Evolutionary conservation across 53 echinoderm and acorn worm species (phyloP).

Genomic region (Paelopatides confundens): DNA sequence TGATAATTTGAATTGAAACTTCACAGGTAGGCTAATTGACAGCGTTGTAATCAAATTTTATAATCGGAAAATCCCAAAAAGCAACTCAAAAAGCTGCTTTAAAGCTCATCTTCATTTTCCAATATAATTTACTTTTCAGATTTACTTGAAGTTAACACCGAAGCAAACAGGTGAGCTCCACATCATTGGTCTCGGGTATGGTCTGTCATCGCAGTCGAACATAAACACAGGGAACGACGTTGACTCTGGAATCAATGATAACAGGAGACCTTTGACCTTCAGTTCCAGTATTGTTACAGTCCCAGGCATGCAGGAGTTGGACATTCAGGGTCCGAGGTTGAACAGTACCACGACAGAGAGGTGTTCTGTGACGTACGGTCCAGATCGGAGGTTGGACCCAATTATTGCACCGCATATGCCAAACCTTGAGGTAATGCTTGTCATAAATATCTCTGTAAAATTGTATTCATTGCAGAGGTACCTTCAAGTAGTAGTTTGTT

Average conservation of each 20-base stretch:
- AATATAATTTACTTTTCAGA: slow-evolving; percentile 34
- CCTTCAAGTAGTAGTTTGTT: too few species aligned
- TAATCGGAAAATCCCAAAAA: too few species aligned
- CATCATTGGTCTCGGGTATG: slow-evolving; percentile 90
- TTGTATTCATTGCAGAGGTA: too few species aligned
- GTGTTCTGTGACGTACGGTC: slow-evolving; percentile 86
- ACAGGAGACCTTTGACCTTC: slow-evolving; percentile 61
- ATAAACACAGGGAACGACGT: slow-evolving; percentile 41
- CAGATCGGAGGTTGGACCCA: slow-evolving; percentile 91
- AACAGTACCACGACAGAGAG: slow-evolving; percentile 80
- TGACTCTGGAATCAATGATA: slow-evolving; percentile 54
- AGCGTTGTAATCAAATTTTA: too few species aligned
- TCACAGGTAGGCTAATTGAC: too few species aligned
- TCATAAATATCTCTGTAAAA: too few species aligned
- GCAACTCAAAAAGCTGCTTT: too few species aligned
- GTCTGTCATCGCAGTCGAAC: slow-evolving; percentile 76
- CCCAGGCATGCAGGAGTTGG: slow-evolving; percentile 90
- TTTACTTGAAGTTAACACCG: slow-evolving; percentile 81
- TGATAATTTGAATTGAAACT: too few species aligned
- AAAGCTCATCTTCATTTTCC: too few species aligned
- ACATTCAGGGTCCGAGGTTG: slow-evolving; percentile 94
- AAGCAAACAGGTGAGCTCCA: slow-evolving; percentile 92
- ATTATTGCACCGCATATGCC: slow-evolving; percentile 92
- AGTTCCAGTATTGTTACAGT: slow-evolving; percentile 66
- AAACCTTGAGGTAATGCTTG: slow-evolving; percentile 91